Evolutionary conservation across 1,140 invertebrate species (phyloP).

Genomic region (Cepaea nemoralis): DNA sequence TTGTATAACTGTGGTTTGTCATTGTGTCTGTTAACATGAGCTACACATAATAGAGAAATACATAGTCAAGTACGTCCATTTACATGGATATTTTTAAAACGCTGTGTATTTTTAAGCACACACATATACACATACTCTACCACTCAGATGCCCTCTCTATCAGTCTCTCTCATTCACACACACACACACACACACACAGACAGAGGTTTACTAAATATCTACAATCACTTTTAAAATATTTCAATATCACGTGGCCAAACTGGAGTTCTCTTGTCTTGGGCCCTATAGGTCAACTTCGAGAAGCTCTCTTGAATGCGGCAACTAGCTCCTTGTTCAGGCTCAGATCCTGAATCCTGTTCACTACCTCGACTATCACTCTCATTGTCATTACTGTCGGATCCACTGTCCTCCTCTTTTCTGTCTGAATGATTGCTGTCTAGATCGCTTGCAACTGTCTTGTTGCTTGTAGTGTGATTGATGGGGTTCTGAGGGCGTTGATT

Average conservation of each 20-base stretch:
- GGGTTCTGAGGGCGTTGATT: neutral
- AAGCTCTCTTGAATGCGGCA: neutral
- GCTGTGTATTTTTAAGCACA: too few species aligned
- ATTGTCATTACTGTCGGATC: neutral
- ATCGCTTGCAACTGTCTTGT: neutral
- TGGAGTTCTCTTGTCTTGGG: neutral
- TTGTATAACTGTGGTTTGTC: too few species aligned
- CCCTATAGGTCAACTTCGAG: neutral
- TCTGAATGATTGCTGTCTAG: neutral
- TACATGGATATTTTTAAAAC: too few species aligned
- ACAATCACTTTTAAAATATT: conserved; percentile 17
- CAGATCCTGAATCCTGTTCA: neutral
- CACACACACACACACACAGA: too few species aligned
- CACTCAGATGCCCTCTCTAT: too few species aligned
- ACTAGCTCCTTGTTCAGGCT: neutral
- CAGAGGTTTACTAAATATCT: too few species aligned
- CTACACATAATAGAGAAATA: too few species aligned
- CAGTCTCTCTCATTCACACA: too few species aligned
- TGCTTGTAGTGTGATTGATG: neutral
- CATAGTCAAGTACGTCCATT: too few species aligned
- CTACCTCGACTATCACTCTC: neutral
- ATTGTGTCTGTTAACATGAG: too few species aligned
- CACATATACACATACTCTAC: too few species aligned
- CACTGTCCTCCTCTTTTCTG: neutral
- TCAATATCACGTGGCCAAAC: neutral